Percentiles rank a stretch among this genome's conserved stretches.
phyloP scores from a whole-genome alignment of 2,797 vertebrate genomes.

The Brachymystax lenok region DNA sequence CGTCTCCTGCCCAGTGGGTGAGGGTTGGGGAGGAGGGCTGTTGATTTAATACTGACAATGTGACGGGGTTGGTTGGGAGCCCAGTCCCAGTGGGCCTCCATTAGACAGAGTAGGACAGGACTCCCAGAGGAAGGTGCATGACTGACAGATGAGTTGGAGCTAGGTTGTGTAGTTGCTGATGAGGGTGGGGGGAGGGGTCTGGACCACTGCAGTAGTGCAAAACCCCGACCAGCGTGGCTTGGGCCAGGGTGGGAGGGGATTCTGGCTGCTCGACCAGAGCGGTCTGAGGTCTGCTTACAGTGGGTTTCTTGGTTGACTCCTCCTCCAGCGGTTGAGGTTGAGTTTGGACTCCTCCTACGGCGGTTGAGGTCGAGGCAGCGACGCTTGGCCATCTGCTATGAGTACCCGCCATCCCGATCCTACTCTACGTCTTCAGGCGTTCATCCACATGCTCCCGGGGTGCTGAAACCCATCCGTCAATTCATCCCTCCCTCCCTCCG shows the following conservation, averaged over 20 bases:
- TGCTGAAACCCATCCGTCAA: background rate
- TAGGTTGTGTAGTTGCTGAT: slow-evolving; percentile 1
- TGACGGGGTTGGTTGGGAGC: slow-evolving; percentile 57
- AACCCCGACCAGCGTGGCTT: slow-evolving; percentile 62
- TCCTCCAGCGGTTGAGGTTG: slow-evolving; percentile 17
- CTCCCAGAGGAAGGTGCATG: slow-evolving; percentile 2
- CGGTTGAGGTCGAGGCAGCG: slow-evolving; percentile 15
- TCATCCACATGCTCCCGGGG: slow-evolving; percentile 11
- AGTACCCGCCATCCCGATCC: slow-evolving; percentile 25
- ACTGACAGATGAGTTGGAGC: background rate
- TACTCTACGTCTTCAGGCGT: background rate
- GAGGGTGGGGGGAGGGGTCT: slow-evolving; percentile 10
- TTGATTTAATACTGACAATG: slow-evolving; percentile 68
- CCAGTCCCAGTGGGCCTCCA: slow-evolving; percentile 54
- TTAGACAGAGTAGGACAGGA: slow-evolving; percentile 63
- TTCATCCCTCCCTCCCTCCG: slow-evolving; percentile 27
- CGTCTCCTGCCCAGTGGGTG: slow-evolving; percentile 13
- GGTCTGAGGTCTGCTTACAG: slow-evolving; percentile 19
- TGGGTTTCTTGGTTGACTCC: slow-evolving; percentile 17
- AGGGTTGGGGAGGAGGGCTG: slow-evolving; percentile 9
- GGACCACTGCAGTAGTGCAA: slow-evolving; percentile 71
- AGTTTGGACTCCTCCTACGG: no score
- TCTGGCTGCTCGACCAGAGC: slow-evolving; percentile 26
- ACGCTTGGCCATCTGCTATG: slow-evolving; percentile 29
- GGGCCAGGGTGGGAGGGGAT: slow-evolving; percentile 43